Conservation (phyloP, 2,888 invertebrate genomes). For the Anorthoa munda region DNA sequence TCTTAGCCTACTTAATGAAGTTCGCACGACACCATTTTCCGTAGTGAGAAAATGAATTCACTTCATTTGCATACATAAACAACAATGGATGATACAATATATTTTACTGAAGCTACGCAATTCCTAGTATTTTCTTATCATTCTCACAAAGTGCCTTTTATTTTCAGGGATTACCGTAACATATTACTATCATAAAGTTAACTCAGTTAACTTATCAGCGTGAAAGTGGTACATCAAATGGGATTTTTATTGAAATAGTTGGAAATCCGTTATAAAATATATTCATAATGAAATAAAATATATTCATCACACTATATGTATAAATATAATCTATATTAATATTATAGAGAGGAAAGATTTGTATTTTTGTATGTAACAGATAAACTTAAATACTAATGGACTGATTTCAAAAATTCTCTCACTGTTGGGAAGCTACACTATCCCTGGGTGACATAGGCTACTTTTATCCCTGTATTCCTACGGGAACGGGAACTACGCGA, state of each 20-base stretch:
- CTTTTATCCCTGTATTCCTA: too few relatives aligned
- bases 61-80: slow-evolving; percentile 19
- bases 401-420: too few relatives aligned
- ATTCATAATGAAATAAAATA: not conserved
- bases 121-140: slow-evolving; percentile 11
- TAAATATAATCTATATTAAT: too few relatives aligned
- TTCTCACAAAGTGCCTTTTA: slow-evolving; percentile 5
- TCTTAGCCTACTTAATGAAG: not conserved
- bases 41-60: slow-evolving; percentile 13
- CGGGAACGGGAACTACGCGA: too few relatives aligned
- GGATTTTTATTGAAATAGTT: not conserved
- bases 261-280: not conserved
- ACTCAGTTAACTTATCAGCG: not conserved
- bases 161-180: slow-evolving; percentile 2
- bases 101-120: not conserved
- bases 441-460: too few relatives aligned
- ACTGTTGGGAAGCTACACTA: too few relatives aligned
- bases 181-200: not conserved
- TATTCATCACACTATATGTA: too few relatives aligned
- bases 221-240: not conserved
- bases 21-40: slow-evolving; percentile 25
- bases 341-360: too few relatives aligned
- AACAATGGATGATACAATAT: slow-evolving; percentile 15
- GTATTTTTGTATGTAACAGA: too few relatives aligned
- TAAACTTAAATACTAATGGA: too few relatives aligned